A percentile compares a stretch with the other conserved stretches of the same genome.
These are phyloP conservation scores for Diadema setosum DNA, from an alignment of 35 echinoderm and acorn worm species.

Conservation along the genomic window DNA sequence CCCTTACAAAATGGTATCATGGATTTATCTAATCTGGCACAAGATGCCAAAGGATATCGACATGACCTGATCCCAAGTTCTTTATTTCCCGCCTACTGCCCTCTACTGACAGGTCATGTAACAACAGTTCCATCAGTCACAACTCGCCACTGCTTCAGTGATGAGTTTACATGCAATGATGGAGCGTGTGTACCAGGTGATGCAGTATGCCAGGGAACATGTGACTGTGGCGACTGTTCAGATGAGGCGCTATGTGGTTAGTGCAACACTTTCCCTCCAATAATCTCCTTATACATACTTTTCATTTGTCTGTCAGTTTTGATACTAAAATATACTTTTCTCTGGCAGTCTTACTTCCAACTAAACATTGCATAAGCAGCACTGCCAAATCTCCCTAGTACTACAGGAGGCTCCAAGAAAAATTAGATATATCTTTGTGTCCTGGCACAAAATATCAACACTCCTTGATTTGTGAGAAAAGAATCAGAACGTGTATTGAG, in stretches of 20 bases:
- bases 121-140: background rate
- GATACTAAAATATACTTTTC: too few species aligned
- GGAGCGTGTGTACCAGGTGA: conserved; percentile 12
- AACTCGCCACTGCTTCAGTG: conserved; percentile 47
- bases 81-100: background rate
- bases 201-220: conserved; percentile 19
- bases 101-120: background rate
- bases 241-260: conserved; percentile 59
- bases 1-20: background rate
- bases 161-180: conserved; percentile 63
- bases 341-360: too few species aligned
- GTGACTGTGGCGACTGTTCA: conserved; percentile 37
- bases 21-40: background rate
- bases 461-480: too few species aligned
- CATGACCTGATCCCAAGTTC: background rate
- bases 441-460: too few species aligned
- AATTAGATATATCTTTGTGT: too few species aligned
- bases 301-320: too few species aligned
- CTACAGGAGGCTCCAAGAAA: too few species aligned
- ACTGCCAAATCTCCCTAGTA: too few species aligned
- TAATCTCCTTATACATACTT: too few species aligned
- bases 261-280: too few species aligned
- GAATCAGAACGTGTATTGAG: too few species aligned
- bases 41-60: background rate
- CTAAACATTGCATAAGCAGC: too few species aligned